Conservation (phyloP, 2,113 vertebrate species). For the Heterochromis multidens region DNA sequence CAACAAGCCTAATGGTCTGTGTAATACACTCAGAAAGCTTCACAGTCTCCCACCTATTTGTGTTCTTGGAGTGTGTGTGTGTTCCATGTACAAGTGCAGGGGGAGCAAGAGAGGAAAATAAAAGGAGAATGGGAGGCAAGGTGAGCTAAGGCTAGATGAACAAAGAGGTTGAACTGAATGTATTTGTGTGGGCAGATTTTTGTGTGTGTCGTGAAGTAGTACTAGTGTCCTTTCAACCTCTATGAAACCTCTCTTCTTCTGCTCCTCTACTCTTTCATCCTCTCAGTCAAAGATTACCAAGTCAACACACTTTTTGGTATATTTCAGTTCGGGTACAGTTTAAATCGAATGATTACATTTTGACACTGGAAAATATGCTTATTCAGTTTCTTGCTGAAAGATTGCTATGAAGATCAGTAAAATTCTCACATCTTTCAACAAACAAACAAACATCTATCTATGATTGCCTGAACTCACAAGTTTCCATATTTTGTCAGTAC, state of each 20-base stretch:
- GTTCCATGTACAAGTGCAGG: neutral
- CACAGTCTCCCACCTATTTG: slow-evolving; percentile 59
- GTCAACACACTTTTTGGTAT: neutral
- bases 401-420: neutral
- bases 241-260: neutral
- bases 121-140: slow-evolving; percentile 17
- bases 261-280: neutral
- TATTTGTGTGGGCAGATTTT: neutral
- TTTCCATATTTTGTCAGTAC: neutral
- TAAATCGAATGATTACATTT: neutral
- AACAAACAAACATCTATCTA: neutral
- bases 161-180: neutral
- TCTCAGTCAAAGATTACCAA: neutral
- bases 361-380: neutral
- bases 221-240: slow-evolving; percentile 24
- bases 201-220: slow-evolving; percentile 2
- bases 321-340: neutral
- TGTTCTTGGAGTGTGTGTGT: slow-evolving; percentile 15
- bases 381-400: neutral
- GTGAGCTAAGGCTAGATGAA: slow-evolving; percentile 1
- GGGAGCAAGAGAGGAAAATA: neutral
- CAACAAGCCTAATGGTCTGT: slow-evolving; percentile 69
- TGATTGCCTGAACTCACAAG: neutral
- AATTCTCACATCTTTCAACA: neutral
- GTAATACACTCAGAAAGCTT: slow-evolving; percentile 67